Evolutionary conservation across 2,888 invertebrate species (phyloP).

Genomic region (Temnothorax ravouxi): DNA sequence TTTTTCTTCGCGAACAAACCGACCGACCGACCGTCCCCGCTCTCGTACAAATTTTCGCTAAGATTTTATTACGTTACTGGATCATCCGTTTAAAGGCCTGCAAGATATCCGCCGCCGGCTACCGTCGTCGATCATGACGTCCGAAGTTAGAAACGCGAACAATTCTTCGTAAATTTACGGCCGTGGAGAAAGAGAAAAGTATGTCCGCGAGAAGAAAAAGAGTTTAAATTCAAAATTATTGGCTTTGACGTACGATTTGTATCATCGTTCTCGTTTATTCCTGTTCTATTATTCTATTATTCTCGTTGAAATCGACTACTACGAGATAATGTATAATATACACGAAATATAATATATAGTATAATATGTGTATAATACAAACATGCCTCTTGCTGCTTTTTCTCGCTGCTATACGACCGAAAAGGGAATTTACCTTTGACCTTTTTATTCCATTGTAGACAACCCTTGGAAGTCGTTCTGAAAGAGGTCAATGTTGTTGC

Average conservation of each 20-base stretch:
- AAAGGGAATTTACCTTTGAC: neutral
- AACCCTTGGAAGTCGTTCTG: conserved; percentile 1
- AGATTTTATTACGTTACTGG: conserved; percentile 35
- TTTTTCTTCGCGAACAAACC: conserved; percentile 13
- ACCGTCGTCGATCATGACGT: conserved; percentile 13
- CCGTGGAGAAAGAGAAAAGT: neutral
- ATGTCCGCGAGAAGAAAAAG: neutral
- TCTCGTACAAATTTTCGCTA: conserved; percentile 36
- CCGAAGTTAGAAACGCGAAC: neutral
- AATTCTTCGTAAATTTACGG: conserved; percentile 16
- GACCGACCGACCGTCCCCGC: neutral
- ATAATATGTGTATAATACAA: neutral
- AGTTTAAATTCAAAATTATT: neutral
- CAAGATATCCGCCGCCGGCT: neutral
- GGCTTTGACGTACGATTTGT: neutral
- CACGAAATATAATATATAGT: neutral
- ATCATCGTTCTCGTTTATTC: neutral
- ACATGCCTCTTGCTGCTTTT: neutral
- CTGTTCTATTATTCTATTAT: neutral
- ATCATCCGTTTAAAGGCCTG: conserved; percentile 5
- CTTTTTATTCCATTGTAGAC: conserved; percentile 23
- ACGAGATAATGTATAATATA: neutral
- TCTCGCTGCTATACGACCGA: neutral
- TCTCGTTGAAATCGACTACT: neutral
- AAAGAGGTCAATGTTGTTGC: neutral